phyloP scores from a whole-genome alignment of 2,113 vertebrate genomes.

The Probosciger aterrimus region DNA sequence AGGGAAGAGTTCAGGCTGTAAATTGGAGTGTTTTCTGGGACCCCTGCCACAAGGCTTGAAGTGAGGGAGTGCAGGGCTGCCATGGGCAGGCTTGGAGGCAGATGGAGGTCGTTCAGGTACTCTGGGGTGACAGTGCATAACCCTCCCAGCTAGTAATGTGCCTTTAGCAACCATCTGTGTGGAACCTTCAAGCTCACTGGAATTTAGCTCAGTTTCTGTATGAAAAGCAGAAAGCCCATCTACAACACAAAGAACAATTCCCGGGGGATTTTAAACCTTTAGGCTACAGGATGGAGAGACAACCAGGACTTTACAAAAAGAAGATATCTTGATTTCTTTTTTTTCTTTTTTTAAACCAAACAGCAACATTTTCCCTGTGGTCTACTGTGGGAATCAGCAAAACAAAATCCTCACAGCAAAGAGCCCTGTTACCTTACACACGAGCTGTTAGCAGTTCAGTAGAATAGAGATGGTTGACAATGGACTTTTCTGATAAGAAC shows the following conservation, averaged over 20 bases:
- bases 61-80: neutral
- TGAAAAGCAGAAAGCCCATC: neutral
- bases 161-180: neutral
- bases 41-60: neutral
- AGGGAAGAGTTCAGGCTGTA: neutral
- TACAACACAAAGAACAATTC: neutral
- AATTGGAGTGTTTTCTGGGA: neutral
- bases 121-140: fast-evolving
- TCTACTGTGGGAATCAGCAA: neutral
- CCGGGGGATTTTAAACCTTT: neutral
- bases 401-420: neutral
- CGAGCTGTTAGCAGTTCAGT: neutral
- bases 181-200: neutral
- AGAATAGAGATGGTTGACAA: neutral
- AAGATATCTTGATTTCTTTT: neutral
- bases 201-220: neutral
- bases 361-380: neutral
- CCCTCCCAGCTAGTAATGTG: neutral
- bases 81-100: neutral
- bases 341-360: neutral
- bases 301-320: neutral
- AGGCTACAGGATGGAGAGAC: neutral
- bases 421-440: neutral
- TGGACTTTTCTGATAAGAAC: neutral
- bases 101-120: fast-evolving